phyloP scores from a whole-genome alignment of 2,113 vertebrate species.

The Eretmochelys imbricata region DNA sequence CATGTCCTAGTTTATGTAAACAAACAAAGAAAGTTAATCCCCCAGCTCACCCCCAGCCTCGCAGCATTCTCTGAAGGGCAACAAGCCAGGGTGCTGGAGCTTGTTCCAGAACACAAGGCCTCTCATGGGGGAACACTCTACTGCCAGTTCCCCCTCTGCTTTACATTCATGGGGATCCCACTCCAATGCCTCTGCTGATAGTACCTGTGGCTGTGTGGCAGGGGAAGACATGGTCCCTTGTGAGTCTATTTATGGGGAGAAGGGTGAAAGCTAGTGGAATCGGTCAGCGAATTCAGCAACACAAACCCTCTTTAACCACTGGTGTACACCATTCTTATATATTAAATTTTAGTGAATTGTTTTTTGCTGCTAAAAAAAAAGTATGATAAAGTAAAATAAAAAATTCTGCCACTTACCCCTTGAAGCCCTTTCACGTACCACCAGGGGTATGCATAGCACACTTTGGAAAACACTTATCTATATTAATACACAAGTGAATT shows the following conservation, averaged over 20 bases:
- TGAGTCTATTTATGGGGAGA: background rate
- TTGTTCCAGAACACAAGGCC: background rate
- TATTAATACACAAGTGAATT: no score
- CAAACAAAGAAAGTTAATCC: background rate
- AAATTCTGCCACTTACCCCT: no score
- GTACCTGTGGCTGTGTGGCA: background rate
- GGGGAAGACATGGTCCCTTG: background rate
- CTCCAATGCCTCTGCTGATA: background rate
- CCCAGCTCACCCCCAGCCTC: background rate
- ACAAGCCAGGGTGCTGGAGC: background rate
- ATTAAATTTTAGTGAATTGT: no score
- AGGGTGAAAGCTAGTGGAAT: background rate
- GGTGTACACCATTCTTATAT: no score
- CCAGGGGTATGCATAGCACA: no score
- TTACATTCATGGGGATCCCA: background rate
- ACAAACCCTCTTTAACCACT: background rate
- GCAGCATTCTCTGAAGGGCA: background rate
- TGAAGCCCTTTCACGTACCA: no score
- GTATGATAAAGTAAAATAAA: no score
- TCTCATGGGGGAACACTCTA: background rate
- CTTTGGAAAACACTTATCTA: no score
- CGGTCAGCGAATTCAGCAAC: no score
- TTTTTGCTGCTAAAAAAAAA: no score
- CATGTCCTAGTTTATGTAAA: background rate
- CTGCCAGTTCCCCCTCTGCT: background rate